phyloP scores from a whole-genome alignment of 2,113 vertebrate genomes.

The Zosterops japonicus region DNA sequence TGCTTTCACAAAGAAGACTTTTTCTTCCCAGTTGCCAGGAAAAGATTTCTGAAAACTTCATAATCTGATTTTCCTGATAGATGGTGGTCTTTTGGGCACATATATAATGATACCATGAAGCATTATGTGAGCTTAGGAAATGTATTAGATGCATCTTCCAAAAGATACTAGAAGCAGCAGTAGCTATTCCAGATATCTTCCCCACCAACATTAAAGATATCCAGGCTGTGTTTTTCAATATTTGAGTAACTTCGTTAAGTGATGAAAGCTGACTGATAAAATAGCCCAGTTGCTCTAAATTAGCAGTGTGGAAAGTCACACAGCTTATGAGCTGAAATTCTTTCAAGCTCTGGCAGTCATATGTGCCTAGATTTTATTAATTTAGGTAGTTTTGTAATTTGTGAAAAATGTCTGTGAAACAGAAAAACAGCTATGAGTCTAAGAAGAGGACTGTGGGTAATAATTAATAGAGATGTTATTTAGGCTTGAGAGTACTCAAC shows the following conservation, averaged over 20 bases:
- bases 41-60: not conserved
- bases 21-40: not conserved
- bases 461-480: constrained; percentile 52
- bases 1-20: not conserved
- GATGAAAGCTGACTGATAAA: not conserved
- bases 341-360: not conserved
- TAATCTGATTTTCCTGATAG: not conserved
- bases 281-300: not conserved
- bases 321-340: not conserved
- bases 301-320: not conserved
- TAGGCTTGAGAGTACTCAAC: constrained; percentile 9
- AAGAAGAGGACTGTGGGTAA: constrained; percentile 14
- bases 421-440: constrained; percentile 3
- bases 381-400: constrained; percentile 11
- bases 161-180: not conserved
- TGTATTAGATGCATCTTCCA: not conserved
- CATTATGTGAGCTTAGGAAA: not conserved
- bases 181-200: not conserved
- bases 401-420: not conserved
- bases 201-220: not conserved
- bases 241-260: not conserved
- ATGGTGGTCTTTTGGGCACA: not conserved
- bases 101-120: not conserved
- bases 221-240: not conserved
- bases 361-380: not conserved